Conservation (phyloP, 2,113 vertebrate species). For the Aythya baeri region DNA sequence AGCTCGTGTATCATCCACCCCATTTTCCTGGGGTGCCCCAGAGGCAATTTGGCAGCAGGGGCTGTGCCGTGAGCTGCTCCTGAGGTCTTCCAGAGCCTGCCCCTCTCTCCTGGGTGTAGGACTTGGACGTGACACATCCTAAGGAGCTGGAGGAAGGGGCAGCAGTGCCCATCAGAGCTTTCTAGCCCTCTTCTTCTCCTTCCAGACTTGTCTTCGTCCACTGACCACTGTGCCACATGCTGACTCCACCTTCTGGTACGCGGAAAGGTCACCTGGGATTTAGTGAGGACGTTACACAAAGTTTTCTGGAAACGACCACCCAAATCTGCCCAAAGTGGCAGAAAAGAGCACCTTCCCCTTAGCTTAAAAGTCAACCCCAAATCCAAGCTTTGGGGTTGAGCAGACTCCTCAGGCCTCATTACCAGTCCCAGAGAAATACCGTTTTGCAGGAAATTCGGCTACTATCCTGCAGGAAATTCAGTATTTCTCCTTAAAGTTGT, state of each 20-base stretch:
- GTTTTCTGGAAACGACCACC: not conserved
- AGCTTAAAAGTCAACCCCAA: not conserved
- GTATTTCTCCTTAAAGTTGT: not conserved
- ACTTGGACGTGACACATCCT: not conserved
- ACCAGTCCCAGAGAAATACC: not conserved
- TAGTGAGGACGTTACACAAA: no score
- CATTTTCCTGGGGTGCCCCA: not conserved
- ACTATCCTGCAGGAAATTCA: not conserved
- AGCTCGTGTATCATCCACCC: not conserved
- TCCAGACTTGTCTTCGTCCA: not conserved
- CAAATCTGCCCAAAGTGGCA: not conserved
- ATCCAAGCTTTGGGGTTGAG: not conserved
- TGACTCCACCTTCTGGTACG: not conserved
- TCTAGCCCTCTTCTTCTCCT: not conserved
- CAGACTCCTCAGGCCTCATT: not conserved
- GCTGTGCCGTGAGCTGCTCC: not conserved
- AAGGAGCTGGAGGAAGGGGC: not conserved
- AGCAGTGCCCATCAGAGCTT: not conserved
- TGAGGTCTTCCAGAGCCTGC: not conserved
- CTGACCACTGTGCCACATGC: not conserved
- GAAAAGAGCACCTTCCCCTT: not conserved
- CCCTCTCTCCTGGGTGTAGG: not conserved
- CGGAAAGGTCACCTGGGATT: not conserved
- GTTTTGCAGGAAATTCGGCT: not conserved
- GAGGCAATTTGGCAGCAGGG: not conserved